These are phyloP conservation scores for Enteromius fasciolatus DNA, from an alignment of 2,797 vertebrate species.

Conservation along the genomic window DNA sequence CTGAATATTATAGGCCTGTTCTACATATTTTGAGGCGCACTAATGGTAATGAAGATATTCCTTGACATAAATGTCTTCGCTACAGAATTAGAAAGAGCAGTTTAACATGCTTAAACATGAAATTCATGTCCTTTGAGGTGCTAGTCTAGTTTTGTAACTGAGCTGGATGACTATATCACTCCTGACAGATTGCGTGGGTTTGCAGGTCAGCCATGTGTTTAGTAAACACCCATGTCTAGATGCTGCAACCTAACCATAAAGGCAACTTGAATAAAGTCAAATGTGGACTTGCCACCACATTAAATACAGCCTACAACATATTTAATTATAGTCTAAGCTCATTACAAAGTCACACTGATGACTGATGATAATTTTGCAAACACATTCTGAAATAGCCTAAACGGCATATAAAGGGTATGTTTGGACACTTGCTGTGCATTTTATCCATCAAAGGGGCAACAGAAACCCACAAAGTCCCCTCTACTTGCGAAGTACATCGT, in stretches of 20 bases:
- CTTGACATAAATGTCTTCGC: not conserved
- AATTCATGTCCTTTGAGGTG: slow-evolving; percentile 9
- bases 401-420: not conserved
- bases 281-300: slow-evolving; percentile 9
- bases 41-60: slow-evolving; percentile 15
- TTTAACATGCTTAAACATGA: slow-evolving; percentile 13
- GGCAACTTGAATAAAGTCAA: not conserved
- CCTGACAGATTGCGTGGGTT: slow-evolving; percentile 17
- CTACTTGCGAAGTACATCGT: not conserved
- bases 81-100: not conserved
- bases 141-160: slow-evolving; percentile 1
- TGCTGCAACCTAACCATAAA: not conserved
- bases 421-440: slow-evolving; percentile 24
- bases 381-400: slow-evolving; percentile 5
- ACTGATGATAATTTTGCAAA: slow-evolving; percentile 1
- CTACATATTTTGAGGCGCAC: not conserved
- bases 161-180: not conserved
- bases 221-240: slow-evolving; percentile 24
- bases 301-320: not conserved
- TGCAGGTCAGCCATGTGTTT: slow-evolving; percentile 30
- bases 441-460: not conserved
- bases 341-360: not conserved
- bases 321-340: slow-evolving; percentile 31
- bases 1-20: not conserved
- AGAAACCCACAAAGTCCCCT: not conserved